Percentiles rank a stretch among this genome's conserved stretches.
Evolutionary conservation across 2,797 vertebrate genomes (phyloP).

Genomic region (Nyctibius grandis): DNA sequence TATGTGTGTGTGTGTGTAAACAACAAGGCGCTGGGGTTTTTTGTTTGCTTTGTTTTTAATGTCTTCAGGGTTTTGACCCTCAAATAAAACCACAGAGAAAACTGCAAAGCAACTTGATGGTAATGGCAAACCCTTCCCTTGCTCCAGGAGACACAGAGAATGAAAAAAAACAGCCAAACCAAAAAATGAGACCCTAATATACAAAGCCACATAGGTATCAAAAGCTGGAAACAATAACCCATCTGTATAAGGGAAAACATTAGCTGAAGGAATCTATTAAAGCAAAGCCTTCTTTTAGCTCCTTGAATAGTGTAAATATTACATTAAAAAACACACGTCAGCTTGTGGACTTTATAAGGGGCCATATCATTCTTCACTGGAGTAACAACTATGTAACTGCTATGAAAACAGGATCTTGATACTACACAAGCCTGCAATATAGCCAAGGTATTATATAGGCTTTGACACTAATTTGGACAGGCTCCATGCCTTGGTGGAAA

Average conservation of each 20-base stretch:
- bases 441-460: slow-evolving; percentile 50
- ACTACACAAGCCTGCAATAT: slow-evolving; percentile 41
- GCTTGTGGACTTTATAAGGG: slow-evolving; percentile 49
- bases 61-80: background rate
- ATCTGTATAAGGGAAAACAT: slow-evolving; percentile 49
- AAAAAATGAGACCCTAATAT: background rate
- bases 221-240: slow-evolving; percentile 62
- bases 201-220: slow-evolving; percentile 19
- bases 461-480: slow-evolving; percentile 57
- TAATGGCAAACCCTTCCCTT: background rate
- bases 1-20: too few relatives aligned
- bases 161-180: background rate
- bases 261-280: slow-evolving; percentile 61
- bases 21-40: accelerated
- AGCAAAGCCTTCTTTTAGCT: slow-evolving; percentile 58
- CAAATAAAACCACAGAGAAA: background rate
- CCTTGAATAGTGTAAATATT: slow-evolving; percentile 64
- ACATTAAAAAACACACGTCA: slow-evolving; percentile 61
- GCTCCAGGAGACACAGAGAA: background rate
- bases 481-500: slow-evolving; percentile 33
- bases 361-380: slow-evolving; percentile 54
- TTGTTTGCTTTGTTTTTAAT: background rate
- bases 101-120: background rate
- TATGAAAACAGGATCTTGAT: slow-evolving; percentile 59
- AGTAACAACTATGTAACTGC: slow-evolving; percentile 57